Evolutionary conservation across 2,888 invertebrate species (phyloP).

Genomic region (Calliscelio sp.): DNA sequence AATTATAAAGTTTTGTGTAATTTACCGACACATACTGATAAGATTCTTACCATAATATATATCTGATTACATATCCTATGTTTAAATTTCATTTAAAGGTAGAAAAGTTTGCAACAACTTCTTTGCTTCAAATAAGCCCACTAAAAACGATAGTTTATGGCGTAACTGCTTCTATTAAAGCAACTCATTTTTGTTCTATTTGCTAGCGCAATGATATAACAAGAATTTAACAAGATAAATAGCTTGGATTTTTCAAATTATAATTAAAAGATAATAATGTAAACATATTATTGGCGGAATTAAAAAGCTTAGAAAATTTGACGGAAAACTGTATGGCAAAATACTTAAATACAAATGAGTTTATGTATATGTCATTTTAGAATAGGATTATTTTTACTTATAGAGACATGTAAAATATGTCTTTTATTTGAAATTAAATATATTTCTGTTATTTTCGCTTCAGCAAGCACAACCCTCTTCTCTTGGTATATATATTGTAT

Average conservation of each 20-base stretch:
- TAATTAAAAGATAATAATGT: not conserved
- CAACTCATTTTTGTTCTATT: slow-evolving; percentile 33
- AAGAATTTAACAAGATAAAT: slow-evolving; percentile 1
- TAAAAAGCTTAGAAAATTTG: no score
- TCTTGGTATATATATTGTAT: slow-evolving; percentile 33
- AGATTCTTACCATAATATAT: slow-evolving; percentile 56
- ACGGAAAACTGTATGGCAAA: no score
- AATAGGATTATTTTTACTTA: no score
- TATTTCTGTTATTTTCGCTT: slow-evolving; percentile 55
- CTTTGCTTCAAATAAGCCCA: slow-evolving; percentile 31
- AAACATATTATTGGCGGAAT: no score
- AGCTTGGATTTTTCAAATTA: not conserved
- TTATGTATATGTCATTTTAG: no score
- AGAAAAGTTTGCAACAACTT: slow-evolving; percentile 53
- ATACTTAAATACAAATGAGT: no score
- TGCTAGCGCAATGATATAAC: not conserved
- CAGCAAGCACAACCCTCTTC: slow-evolving; percentile 49
- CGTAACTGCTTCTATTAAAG: slow-evolving; percentile 31
- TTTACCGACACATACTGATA: slow-evolving; percentile 48
- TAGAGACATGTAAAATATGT: not conserved
- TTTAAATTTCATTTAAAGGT: slow-evolving; percentile 58
- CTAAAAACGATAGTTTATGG: slow-evolving; percentile 40
- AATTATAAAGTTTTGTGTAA: slow-evolving; percentile 66
- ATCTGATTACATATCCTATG: slow-evolving; percentile 53
- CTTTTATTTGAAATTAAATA: slow-evolving; percentile 49